Evolutionary conservation across 2,113 vertebrate species (phyloP).

Genomic region (Choloepus hoffmanni): DNA sequence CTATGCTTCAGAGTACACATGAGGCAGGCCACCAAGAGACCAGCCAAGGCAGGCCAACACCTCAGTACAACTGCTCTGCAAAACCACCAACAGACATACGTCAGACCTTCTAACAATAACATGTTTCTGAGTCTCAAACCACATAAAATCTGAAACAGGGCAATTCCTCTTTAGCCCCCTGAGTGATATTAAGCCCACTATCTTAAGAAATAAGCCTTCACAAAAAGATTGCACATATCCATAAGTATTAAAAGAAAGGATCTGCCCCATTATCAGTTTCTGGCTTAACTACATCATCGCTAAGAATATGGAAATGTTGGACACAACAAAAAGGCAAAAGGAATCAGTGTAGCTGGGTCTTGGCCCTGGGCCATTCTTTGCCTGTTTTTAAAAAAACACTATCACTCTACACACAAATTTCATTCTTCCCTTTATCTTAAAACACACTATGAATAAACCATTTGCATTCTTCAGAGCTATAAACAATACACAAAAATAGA

Average conservation of each 20-base stretch:
- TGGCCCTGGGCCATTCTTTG: not conserved
- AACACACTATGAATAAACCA: slow-evolving; percentile 37
- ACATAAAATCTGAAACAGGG: slow-evolving; percentile 18
- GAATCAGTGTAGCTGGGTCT: not conserved
- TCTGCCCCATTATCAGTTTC: not conserved
- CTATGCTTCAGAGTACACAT: not conserved
- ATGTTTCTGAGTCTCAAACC: not conserved
- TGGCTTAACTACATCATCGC: not conserved
- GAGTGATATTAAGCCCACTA: not conserved
- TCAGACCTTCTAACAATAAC: not conserved
- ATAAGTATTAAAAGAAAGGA: not conserved
- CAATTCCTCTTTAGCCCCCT: not conserved
- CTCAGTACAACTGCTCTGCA: not conserved
- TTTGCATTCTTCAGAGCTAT: slow-evolving; percentile 25
- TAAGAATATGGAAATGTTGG: slow-evolving; percentile 6
- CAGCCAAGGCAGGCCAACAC: not conserved
- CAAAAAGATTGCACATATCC: slow-evolving; percentile 11
- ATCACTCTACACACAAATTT: slow-evolving; percentile 17
- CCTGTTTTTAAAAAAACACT: not conserved
- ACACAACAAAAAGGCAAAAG: slow-evolving; percentile 45
- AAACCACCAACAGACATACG: not conserved
- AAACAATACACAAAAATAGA: not conserved
- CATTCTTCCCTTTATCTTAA: not conserved
- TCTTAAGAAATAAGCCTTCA: slow-evolving; percentile 38
- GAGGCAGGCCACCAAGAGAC: not conserved